A percentile compares a stretch with the other conserved stretches of the same genome.
Conservation (phyloP, 2,888 invertebrate species). For the Malthinus flaveolus region DNA sequence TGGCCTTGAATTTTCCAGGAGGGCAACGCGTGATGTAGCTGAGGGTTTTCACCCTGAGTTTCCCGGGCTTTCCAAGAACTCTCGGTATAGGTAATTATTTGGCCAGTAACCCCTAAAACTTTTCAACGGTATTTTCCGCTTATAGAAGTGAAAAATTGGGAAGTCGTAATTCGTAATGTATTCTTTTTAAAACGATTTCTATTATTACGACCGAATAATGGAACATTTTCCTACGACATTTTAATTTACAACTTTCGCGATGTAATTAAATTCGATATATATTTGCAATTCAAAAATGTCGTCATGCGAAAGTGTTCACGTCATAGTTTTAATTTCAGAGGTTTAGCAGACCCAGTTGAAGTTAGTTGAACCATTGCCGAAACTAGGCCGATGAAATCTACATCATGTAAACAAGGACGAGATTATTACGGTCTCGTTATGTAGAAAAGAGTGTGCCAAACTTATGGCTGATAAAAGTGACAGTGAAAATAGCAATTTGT, state of each 20-base stretch:
- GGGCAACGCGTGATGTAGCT: conserved; percentile 41
- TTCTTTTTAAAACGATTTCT: conserved; percentile 1
- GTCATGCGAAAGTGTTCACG: conserved; percentile 42
- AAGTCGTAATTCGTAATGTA: conserved; percentile 5
- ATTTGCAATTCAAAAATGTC: conserved; percentile 37
- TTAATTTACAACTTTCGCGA: not conserved
- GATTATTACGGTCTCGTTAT: conserved; percentile 3
- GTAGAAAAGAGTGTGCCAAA: conserved; percentile 11
- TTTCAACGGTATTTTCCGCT: conserved; percentile 8
- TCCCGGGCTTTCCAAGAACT: conserved; percentile 40
- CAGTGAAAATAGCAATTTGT: conserved; percentile 37
- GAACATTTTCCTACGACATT: not conserved
- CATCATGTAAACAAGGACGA: conserved; percentile 31
- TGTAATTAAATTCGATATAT: not conserved
- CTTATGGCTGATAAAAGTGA: conserved; percentile 33
- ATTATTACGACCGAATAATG: not conserved
- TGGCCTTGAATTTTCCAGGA: conserved; percentile 51
- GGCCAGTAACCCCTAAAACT: conserved; percentile 23
- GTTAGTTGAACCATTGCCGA: conserved; percentile 46
- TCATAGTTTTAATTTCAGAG: conserved; percentile 37
- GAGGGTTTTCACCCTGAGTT: conserved; percentile 48
- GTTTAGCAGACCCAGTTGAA: conserved; percentile 41
- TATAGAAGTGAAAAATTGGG: conserved; percentile 11
- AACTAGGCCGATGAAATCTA: conserved; percentile 45
- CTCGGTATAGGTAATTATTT: conserved; percentile 21